Percentiles rank a stretch among this genome's conserved stretches.
These are phyloP conservation scores for Glaucomys volans DNA, from an alignment of 2,113 vertebrate genomes.

Conservation along the genomic window DNA sequence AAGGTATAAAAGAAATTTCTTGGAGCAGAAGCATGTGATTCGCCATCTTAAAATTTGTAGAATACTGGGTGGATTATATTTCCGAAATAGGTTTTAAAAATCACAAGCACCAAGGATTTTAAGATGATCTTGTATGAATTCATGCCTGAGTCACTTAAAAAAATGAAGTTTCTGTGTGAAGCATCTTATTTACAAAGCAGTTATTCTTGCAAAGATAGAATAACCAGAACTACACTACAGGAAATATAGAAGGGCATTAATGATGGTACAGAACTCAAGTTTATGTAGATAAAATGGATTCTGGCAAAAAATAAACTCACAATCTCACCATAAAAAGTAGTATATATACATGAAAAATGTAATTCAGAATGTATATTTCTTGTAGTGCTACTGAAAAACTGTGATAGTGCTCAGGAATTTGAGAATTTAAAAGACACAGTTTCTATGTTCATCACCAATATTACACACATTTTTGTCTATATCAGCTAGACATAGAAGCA, in stretches of 20 bases:
- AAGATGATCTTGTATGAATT: constrained; percentile 65
- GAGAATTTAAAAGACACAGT: not conserved
- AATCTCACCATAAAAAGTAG: not conserved
- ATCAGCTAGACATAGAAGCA: not conserved
- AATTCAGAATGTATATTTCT: not conserved
- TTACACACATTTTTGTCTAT: not conserved
- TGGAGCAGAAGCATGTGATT: not conserved
- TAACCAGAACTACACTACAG: not conserved
- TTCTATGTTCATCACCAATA: not conserved
- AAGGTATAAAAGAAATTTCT: not conserved
- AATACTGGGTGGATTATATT: not conserved
- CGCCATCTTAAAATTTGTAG: not conserved
- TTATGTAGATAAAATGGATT: not conserved
- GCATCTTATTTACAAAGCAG: constrained; percentile 30
- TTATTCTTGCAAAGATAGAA: not conserved
- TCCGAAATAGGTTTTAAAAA: constrained; percentile 1
- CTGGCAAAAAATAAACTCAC: not conserved
- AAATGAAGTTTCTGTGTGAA: constrained; percentile 29
- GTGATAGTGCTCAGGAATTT: not conserved
- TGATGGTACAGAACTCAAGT: not conserved
- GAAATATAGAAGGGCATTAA: not conserved
- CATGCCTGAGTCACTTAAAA: constrained; percentile 71
- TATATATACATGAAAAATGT: not conserved
- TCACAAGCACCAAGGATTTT: not conserved
- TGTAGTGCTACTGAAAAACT: not conserved